These are phyloP conservation scores for Pelmatolapia mariae DNA, from an alignment of 2,113 vertebrate genomes.

Conservation along the genomic window DNA sequence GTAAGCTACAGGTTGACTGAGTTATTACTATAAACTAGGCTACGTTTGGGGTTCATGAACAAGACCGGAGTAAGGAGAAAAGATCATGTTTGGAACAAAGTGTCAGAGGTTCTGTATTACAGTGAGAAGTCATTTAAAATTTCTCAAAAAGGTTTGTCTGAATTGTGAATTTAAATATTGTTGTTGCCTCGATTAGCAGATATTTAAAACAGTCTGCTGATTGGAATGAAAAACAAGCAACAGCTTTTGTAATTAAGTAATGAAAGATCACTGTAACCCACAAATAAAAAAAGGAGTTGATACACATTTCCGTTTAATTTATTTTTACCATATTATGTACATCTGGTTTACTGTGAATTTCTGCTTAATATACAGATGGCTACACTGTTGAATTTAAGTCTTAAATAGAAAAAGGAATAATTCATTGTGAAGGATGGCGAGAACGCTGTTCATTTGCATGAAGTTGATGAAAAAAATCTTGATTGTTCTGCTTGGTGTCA, in stretches of 20 bases:
- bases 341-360: constrained; percentile 26
- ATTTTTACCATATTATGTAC: constrained; percentile 24
- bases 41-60: background rate
- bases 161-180: background rate
- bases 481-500: constrained; percentile 14
- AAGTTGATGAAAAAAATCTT: constrained; percentile 4
- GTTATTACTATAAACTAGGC: background rate
- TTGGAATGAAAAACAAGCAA: background rate
- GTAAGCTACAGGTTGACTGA: background rate
- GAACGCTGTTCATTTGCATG: constrained; percentile 16
- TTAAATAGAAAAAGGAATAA: background rate
- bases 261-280: background rate
- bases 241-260: background rate
- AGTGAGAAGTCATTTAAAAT: background rate
- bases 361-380: constrained; percentile 62
- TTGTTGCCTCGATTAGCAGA: background rate
- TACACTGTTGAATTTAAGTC: constrained; percentile 14
- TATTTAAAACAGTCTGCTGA: background rate
- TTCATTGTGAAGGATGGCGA: background rate
- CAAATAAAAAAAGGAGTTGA: background rate
- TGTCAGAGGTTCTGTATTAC: background rate
- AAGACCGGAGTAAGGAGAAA: background rate
- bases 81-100: background rate
- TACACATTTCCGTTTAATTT: background rate
- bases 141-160: background rate